Conservation (phyloP, 1,140 invertebrate genomes). For the Samia ricini region DNA sequence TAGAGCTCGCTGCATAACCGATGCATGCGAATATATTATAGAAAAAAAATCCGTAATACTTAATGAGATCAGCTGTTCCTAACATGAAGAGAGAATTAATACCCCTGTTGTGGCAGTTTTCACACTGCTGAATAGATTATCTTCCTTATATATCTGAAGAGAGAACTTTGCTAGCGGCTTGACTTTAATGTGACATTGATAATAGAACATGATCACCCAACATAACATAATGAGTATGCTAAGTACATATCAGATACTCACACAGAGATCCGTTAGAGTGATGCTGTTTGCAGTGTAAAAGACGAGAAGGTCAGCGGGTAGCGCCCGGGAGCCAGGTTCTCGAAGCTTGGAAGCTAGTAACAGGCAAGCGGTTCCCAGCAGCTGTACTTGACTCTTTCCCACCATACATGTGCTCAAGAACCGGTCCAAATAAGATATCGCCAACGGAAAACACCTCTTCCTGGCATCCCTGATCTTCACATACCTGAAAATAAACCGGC, state of each 20-base stretch:
- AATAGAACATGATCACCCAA: neutral
- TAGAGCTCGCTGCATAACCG: slow-evolving; percentile 24
- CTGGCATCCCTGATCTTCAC: slow-evolving; percentile 93
- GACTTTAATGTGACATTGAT: neutral
- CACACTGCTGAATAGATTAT: neutral
- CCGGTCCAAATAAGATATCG: slow-evolving; percentile 95
- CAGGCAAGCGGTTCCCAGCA: slow-evolving; percentile 92
- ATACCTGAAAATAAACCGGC: slow-evolving; percentile 84
- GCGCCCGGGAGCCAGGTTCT: slow-evolving; percentile 84
- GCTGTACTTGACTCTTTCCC: slow-evolving; percentile 90
- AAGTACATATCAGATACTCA: slow-evolving; percentile 77
- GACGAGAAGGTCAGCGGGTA: slow-evolving; percentile 89
- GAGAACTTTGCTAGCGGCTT: no score
- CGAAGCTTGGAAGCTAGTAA: slow-evolving; percentile 94
- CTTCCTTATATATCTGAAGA: no score
- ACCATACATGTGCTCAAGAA: slow-evolving; percentile 90
- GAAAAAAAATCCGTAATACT: slow-evolving; percentile 38
- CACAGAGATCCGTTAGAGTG: slow-evolving; percentile 88
- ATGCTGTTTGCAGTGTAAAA: slow-evolving; percentile 96
- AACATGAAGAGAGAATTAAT: slow-evolving; percentile 42
- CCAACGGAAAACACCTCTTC: slow-evolving; percentile 94
- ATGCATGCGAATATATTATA: slow-evolving; percentile 29
- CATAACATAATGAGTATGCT: neutral
- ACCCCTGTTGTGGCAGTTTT: neutral
- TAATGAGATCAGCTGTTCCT: slow-evolving; percentile 57